Evolutionary conservation across 2,113 vertebrate species (phyloP).

Genomic region (Chrysochloris asiatica): DNA sequence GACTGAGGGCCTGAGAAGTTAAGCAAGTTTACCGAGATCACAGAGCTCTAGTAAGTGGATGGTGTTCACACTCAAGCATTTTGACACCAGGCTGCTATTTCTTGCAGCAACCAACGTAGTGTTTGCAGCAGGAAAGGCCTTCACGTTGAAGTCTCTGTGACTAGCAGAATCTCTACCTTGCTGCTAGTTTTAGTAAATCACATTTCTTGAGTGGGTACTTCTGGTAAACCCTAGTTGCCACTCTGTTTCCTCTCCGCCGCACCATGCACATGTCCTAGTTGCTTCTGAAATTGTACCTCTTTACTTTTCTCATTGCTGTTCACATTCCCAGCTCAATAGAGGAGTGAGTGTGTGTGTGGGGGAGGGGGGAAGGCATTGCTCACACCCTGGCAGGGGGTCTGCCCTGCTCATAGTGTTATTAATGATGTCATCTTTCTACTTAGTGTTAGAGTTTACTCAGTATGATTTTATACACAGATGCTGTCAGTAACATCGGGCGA

Average conservation of each 20-base stretch:
- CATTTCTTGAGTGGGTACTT: neutral
- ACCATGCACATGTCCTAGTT: neutral
- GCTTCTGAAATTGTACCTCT: neutral
- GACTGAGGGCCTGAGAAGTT: neutral
- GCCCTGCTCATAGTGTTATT: neutral
- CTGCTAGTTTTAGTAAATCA: no score
- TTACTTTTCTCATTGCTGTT: neutral
- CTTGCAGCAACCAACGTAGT: neutral
- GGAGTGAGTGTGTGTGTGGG: neutral
- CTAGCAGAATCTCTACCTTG: rapidly evolving
- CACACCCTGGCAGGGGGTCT: neutral
- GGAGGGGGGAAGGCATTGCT: no score
- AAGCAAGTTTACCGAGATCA: neutral
- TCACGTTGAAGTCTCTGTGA: no score
- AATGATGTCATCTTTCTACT: neutral
- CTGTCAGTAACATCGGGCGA: neutral
- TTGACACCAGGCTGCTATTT: neutral
- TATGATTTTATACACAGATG: no score
- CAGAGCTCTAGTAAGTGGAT: neutral
- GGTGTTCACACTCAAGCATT: neutral
- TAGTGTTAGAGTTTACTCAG: neutral
- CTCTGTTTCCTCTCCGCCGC: no score
- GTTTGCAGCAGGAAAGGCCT: neutral
- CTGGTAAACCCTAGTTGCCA: no score
- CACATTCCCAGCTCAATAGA: neutral